These are phyloP conservation scores for Hedychridium roseum DNA, from an alignment of 2,888 invertebrate genomes.

Conservation along the genomic window DNA sequence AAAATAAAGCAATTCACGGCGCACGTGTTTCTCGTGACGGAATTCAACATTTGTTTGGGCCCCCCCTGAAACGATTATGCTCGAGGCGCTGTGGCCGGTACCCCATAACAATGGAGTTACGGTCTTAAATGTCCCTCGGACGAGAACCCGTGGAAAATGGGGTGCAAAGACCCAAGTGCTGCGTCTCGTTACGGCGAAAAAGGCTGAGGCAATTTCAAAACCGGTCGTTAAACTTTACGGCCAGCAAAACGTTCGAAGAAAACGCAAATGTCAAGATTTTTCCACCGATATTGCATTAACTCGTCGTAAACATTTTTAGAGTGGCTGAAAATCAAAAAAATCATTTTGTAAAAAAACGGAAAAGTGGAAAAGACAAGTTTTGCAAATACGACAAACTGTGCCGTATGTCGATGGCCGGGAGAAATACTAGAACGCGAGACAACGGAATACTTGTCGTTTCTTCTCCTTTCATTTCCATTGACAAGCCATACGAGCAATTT, in stretches of 20 bases:
- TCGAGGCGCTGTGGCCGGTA: slow-evolving; percentile 4
- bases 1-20: slow-evolving; percentile 29
- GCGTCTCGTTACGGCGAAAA: slow-evolving; percentile 45
- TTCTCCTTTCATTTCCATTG: slow-evolving; percentile 24
- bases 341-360: too few relatives aligned
- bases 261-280: slow-evolving; percentile 49
- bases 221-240: slow-evolving; percentile 50
- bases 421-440: too few relatives aligned
- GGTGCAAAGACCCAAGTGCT: slow-evolving; percentile 43
- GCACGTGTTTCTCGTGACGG: slow-evolving; percentile 19
- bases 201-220: slow-evolving; percentile 50
- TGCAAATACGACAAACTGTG: too few relatives aligned
- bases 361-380: too few relatives aligned
- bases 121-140: slow-evolving; percentile 43
- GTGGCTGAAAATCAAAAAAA: too few relatives aligned
- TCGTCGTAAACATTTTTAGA: too few relatives aligned
- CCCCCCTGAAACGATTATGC: slow-evolving; percentile 31
- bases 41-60: slow-evolving; percentile 34
- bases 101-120: slow-evolving; percentile 40
- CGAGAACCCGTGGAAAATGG: slow-evolving; percentile 40
- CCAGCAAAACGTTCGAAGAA: slow-evolving; percentile 12
- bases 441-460: slow-evolving; percentile 2
- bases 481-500: slow-evolving; percentile 25
- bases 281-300: too few relatives aligned
- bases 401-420: too few relatives aligned